Percentiles rank a stretch among this genome's conserved stretches.
Evolutionary conservation across 2,888 invertebrate species (phyloP).

Genomic region (Galerucella pusilla): DNA sequence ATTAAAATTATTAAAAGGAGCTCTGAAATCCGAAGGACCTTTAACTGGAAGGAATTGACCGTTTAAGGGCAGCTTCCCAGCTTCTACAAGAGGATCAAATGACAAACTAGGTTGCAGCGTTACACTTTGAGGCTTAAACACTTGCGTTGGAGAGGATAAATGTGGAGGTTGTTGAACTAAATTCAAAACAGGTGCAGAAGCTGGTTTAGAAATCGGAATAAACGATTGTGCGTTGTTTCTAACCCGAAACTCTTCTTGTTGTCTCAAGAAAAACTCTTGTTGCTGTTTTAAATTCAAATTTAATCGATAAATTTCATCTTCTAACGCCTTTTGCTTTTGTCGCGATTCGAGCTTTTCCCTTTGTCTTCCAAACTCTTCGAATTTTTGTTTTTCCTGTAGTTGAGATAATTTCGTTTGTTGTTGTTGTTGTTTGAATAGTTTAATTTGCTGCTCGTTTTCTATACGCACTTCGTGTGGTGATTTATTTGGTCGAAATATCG

Average conservation of each 20-base stretch:
- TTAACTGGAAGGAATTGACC: slow-evolving; percentile 62
- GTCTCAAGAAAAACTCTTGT: slow-evolving; percentile 59
- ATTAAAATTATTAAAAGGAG: slow-evolving; percentile 42
- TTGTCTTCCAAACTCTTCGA: slow-evolving; percentile 41
- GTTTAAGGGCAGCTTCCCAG: slow-evolving; percentile 59
- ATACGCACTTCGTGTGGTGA: slow-evolving; percentile 32
- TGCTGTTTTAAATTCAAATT: slow-evolving; percentile 67
- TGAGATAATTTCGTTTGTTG: slow-evolving; percentile 41
- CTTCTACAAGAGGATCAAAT: slow-evolving; percentile 57
- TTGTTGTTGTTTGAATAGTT: slow-evolving; percentile 26
- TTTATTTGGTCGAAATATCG: slow-evolving; percentile 70
- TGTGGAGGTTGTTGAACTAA: slow-evolving; percentile 28
- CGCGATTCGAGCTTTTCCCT: slow-evolving; percentile 36
- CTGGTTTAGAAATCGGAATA: slow-evolving; percentile 48
- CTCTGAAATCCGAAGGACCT: slow-evolving; percentile 56
- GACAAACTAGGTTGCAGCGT: slow-evolving; percentile 68
- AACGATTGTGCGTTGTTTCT: slow-evolving; percentile 62
- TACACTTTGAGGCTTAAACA: slow-evolving; percentile 48
- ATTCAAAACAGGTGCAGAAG: slow-evolving; percentile 9
- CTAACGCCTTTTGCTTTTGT: slow-evolving; percentile 73
- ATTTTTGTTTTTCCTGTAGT: slow-evolving; percentile 45
- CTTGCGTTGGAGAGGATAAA: not conserved
- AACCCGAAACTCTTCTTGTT: slow-evolving; percentile 67
- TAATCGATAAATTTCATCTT: slow-evolving; percentile 75
- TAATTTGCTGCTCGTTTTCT: slow-evolving; percentile 26